These are phyloP conservation scores for Panorpa germanica DNA, from an alignment of 2,888 invertebrate species.

Conservation along the genomic window DNA sequence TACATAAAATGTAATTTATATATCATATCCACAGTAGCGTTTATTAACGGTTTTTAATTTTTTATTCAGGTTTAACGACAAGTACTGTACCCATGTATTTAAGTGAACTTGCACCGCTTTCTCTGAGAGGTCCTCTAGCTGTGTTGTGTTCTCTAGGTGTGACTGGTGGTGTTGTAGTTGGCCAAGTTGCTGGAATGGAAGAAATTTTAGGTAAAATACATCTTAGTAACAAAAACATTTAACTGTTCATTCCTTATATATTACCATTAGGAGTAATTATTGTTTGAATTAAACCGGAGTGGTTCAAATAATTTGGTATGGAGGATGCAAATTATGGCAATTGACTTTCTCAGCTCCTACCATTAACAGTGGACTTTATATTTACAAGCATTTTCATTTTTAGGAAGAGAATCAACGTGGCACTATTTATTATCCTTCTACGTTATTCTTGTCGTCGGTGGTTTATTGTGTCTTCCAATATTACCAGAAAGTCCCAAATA, in stretches of 20 bases:
- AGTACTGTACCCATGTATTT: conserved; percentile 82
- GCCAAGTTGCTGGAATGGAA: conserved; percentile 21
- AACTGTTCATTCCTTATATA: too few relatives aligned
- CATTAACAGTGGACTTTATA: too few relatives aligned
- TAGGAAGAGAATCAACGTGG: conserved; percentile 55
- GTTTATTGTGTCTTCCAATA: conserved; percentile 36
- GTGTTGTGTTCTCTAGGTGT: conserved; percentile 61
- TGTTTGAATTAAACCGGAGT: too few relatives aligned
- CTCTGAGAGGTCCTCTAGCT: conserved; percentile 67
- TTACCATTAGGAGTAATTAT: too few relatives aligned
- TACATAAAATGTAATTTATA: conserved; percentile 10
- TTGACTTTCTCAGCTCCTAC: too few relatives aligned
- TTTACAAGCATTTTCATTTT: too few relatives aligned
- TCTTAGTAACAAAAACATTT: too few relatives aligned
- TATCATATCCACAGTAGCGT: conserved; percentile 6
- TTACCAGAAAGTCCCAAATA: conserved; percentile 86
- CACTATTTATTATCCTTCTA: conserved; percentile 56
- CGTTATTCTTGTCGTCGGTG: conserved; percentile 47
- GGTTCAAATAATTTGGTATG: too few relatives aligned
- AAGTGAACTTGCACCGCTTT: conserved; percentile 64
- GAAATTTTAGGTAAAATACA: conserved; percentile 21
- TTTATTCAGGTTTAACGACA: conserved; percentile 53
- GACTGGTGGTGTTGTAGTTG: conserved; percentile 24
- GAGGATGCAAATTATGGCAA: too few relatives aligned
- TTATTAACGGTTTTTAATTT: conserved; percentile 4